A percentile compares a stretch with the other conserved stretches of the same genome.
These are phyloP conservation scores for Macaca nemestrina DNA, from an alignment of 2,113 vertebrate genomes.

Conservation along the genomic window DNA sequence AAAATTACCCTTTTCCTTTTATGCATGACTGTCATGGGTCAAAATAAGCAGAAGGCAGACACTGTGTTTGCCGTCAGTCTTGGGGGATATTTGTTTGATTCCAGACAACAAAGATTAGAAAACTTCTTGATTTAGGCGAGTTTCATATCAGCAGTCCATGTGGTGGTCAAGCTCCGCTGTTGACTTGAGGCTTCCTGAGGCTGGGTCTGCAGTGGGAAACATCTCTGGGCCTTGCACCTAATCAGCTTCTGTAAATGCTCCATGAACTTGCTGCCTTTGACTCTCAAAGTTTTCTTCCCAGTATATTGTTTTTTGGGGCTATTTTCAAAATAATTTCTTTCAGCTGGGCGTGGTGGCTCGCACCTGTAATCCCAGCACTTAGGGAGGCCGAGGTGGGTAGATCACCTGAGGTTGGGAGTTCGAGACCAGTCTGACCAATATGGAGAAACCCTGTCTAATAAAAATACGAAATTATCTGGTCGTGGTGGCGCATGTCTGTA, in stretches of 20 bases:
- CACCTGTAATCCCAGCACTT: too few species aligned
- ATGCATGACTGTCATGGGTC: neutral
- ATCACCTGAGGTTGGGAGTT: too few species aligned
- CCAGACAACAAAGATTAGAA: neutral
- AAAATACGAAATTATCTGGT: too few species aligned
- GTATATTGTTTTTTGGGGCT: neutral
- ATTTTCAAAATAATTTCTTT: neutral
- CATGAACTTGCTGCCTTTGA: neutral
- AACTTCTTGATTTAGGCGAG: neutral
- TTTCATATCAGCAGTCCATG: neutral
- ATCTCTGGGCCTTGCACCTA: neutral
- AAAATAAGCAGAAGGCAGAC: neutral
- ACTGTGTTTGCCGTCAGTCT: neutral
- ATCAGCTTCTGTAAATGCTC: neutral
- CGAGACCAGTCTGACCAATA: too few species aligned
- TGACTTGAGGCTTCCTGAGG: neutral
- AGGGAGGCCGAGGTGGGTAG: too few species aligned
- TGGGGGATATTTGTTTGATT: neutral
- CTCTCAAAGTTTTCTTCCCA: neutral
- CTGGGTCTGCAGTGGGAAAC: fast-evolving
- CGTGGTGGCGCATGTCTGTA: too few species aligned
- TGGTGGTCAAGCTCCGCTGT: neutral
- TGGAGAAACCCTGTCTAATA: too few species aligned
- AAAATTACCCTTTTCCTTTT: neutral
- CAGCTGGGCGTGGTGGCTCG: too few species aligned